These are phyloP conservation scores for Standfussiana lucernea DNA, from an alignment of 2,888 invertebrate species.

Conservation along the genomic window DNA sequence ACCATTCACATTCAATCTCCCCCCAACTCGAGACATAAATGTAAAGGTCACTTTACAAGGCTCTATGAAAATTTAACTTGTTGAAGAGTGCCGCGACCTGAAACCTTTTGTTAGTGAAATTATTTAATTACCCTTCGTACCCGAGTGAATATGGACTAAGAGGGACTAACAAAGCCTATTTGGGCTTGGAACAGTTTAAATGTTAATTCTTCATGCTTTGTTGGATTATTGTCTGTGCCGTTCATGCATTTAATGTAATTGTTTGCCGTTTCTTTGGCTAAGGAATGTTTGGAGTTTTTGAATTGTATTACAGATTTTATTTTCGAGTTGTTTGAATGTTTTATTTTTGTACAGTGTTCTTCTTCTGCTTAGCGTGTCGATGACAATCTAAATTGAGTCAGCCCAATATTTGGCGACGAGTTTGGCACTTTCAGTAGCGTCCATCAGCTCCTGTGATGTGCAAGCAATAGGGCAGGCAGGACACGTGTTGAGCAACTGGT, in stretches of 20 bases:
- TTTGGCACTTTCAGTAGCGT: too few relatives aligned
- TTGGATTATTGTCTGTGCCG: constrained; percentile 66
- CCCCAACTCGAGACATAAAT: constrained; percentile 12
- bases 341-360: neutral
- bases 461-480: too few relatives aligned
- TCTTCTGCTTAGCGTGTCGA: too few relatives aligned
- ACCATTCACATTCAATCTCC: constrained; percentile 41
- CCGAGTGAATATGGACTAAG: constrained; percentile 64
- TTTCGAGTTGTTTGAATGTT: neutral
- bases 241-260: constrained; percentile 36
- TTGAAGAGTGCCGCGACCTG: constrained; percentile 69
- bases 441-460: too few relatives aligned
- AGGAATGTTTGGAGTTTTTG: neutral
- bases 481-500: neutral
- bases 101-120: constrained; percentile 71
- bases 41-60: constrained; percentile 62
- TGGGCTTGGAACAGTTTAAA: constrained; percentile 66
- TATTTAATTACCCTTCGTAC: constrained; percentile 69
- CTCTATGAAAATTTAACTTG: constrained; percentile 70
- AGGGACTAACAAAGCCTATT: constrained; percentile 69
- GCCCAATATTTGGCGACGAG: too few relatives aligned
- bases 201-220: constrained; percentile 70
- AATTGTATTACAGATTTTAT: constrained; percentile 3
- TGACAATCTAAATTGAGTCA: too few relatives aligned
- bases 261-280: constrained; percentile 12